Percentiles rank a stretch among this genome's conserved stretches.
Conservation (phyloP, 2,888 invertebrate species). For the Pasiphila rectangulata region DNA sequence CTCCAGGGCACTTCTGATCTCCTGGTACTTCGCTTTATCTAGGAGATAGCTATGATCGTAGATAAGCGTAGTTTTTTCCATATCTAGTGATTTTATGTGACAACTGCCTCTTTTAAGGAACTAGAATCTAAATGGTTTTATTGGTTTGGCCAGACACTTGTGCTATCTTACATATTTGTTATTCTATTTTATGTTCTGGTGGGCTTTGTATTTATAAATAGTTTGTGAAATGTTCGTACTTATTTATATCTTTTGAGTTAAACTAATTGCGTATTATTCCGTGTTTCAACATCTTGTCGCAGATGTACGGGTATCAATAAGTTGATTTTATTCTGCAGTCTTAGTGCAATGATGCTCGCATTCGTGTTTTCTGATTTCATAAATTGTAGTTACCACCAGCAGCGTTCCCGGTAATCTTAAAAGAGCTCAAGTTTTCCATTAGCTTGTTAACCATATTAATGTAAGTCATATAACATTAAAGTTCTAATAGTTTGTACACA, state of each 20-base stretch:
- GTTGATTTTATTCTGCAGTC: background rate
- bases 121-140: constrained; percentile 41
- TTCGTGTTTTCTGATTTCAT: no score
- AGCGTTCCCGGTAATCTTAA: no score
- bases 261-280: constrained; percentile 30
- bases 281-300: constrained; percentile 20
- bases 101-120: constrained; percentile 42
- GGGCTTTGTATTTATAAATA: constrained; percentile 26
- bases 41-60: constrained; percentile 73
- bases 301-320: constrained; percentile 3
- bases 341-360: background rate
- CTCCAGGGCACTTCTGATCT: constrained; percentile 53
- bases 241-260: constrained; percentile 24
- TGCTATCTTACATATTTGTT: constrained; percentile 30
- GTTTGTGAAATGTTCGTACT: constrained; percentile 26
- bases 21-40: constrained; percentile 69
- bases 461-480: no score
- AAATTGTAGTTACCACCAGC: no score
- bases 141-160: constrained; percentile 39
- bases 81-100: constrained; percentile 36
- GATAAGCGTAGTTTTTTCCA: constrained; percentile 50
- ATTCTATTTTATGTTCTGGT: constrained; percentile 26
- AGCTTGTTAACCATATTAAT: background rate
- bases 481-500: background rate
- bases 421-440: background rate